A percentile compares a stretch with the other conserved stretches of the same genome.
Conservation (phyloP, 2,797 vertebrate genomes). For the Simalia tracyae region DNA sequence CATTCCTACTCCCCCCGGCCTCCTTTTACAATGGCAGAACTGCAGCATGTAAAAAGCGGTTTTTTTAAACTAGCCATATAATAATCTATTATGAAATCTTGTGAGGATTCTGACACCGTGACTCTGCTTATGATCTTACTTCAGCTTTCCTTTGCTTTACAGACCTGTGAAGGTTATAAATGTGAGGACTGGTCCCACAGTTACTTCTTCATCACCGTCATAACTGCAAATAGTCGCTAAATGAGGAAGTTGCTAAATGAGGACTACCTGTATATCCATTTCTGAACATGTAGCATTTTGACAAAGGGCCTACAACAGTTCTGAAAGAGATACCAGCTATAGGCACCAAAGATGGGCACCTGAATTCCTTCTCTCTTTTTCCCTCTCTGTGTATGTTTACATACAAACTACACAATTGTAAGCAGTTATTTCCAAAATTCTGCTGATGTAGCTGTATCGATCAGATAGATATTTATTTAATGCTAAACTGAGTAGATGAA, state of each 20-base stretch:
- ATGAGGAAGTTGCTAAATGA: neutral
- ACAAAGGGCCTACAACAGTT: neutral
- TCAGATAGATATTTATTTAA: conserved; percentile 65
- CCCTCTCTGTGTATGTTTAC: too few species aligned
- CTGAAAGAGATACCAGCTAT: neutral
- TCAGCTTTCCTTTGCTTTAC: neutral
- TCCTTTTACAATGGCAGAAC: too few species aligned
- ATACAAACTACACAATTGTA: conserved; percentile 2
- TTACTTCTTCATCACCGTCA: neutral
- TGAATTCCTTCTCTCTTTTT: neutral
- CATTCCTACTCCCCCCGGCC: too few species aligned
- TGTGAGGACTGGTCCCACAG: neutral
- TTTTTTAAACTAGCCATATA: too few species aligned
- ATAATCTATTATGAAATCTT: too few species aligned
- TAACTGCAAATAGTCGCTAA: neutral
- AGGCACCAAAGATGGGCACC: neutral
- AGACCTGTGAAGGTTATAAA: neutral
- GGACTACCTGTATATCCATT: neutral
- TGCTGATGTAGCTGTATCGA: conserved; percentile 26
- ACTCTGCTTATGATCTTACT: neutral
- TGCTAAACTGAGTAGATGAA: conserved; percentile 60
- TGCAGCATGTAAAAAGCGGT: too few species aligned
- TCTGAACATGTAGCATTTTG: conserved; percentile 12
- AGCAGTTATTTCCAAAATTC: conserved; percentile 39
- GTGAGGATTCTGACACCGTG: neutral